These are phyloP conservation scores for Cyanoramphus novaezelandiae DNA, from an alignment of 2,113 vertebrate genomes.

Conservation along the genomic window DNA sequence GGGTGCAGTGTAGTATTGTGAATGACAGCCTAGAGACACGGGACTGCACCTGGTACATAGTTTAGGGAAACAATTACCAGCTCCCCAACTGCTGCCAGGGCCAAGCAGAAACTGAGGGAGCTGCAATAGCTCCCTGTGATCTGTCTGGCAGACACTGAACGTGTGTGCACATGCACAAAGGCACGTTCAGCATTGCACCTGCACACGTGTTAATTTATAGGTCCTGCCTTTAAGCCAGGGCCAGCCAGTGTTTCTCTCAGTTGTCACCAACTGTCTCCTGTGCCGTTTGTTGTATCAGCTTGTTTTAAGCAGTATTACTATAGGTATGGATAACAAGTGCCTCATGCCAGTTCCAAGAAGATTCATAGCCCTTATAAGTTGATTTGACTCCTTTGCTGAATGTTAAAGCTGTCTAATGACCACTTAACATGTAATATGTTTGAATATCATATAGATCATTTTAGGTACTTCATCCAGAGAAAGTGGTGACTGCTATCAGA, in stretches of 20 bases:
- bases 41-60: slow-evolving; percentile 2
- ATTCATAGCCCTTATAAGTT: neutral
- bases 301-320: neutral
- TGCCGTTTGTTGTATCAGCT: neutral
- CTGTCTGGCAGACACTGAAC: neutral
- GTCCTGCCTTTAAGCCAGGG: neutral
- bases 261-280: neutral
- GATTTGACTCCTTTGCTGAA: neutral
- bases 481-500: neutral
- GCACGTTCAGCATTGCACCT: slow-evolving; percentile 7
- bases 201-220: neutral
- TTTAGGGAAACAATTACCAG: neutral
- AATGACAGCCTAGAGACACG: neutral
- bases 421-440: neutral
- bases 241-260: neutral
- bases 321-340: neutral
- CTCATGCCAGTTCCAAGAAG: neutral
- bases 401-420: neutral
- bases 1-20: neutral
- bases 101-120: neutral
- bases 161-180: neutral
- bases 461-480: neutral
- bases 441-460: neutral
- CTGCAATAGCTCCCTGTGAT: neutral
- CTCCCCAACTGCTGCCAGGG: neutral